phyloP scores from a whole-genome alignment of 2,888 invertebrate species.

The Elysia crispata region DNA sequence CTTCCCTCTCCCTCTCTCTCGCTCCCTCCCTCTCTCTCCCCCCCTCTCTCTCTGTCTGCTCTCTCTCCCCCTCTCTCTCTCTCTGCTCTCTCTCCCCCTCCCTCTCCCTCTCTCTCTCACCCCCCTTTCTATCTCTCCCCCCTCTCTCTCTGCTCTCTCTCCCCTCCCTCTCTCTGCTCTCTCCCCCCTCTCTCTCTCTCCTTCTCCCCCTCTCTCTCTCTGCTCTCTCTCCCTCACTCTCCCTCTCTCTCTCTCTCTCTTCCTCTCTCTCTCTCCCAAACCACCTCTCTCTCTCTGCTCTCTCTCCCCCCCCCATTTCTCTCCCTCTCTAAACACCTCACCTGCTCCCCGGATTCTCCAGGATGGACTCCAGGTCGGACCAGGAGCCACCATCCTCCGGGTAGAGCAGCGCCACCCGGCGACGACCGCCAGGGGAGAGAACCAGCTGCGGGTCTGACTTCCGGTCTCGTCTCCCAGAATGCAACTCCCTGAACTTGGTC shows the following conservation, averaged over 20 bases:
- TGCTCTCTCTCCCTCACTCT: constrained; percentile 7
- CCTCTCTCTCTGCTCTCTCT: neutral
- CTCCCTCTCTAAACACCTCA: constrained; percentile 34
- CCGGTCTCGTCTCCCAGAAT: constrained; percentile 45
- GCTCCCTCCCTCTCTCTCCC: constrained; percentile 27
- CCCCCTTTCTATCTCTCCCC: neutral
- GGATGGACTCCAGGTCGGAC: constrained; percentile 64
- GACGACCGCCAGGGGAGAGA: constrained; percentile 50
- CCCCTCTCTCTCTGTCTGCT: constrained; percentile 24
- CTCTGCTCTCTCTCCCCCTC: neutral
- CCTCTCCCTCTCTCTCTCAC: constrained; percentile 9
- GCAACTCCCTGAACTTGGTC: constrained; percentile 54
- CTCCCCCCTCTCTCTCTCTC: constrained; percentile 1
- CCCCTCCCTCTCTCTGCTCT: neutral
- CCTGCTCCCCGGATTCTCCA: constrained; percentile 59
- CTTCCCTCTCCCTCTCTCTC: constrained; percentile 22
- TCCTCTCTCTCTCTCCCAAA: constrained; percentile 18
- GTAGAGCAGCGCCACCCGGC: constrained; percentile 53
- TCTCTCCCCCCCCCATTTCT: neutral
- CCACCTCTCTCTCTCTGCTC: neutral
- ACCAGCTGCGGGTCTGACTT: constrained; percentile 55
- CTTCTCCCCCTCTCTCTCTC: neutral
- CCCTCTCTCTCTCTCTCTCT: constrained; percentile 22
- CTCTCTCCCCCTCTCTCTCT: neutral
- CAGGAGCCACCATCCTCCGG: constrained; percentile 62